These are phyloP conservation scores for Oasisia sp. DNA, from an alignment of 2,888 invertebrate species.

Conservation along the genomic window DNA sequence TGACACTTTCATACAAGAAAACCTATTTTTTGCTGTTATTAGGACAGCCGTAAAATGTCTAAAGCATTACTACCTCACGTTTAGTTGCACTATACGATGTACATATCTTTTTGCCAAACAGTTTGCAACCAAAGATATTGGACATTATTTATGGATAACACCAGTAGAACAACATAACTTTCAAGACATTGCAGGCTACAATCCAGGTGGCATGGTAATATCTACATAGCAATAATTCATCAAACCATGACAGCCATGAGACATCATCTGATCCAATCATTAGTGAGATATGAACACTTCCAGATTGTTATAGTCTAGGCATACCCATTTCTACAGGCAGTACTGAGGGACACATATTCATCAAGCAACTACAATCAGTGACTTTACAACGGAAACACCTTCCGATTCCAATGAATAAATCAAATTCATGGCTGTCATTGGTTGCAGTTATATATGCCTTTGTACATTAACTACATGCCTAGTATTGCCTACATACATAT, in stretches of 20 bases:
- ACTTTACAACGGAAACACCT: background rate
- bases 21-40: background rate
- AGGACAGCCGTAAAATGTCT: background rate
- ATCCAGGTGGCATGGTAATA: background rate
- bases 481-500: background rate
- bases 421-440: background rate
- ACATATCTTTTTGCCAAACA: background rate
- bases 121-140: background rate
- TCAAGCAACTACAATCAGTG: background rate
- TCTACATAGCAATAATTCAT: background rate
- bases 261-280: background rate
- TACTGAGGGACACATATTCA: background rate
- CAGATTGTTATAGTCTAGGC: background rate
- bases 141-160: background rate
- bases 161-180: background rate
- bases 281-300: background rate
- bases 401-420: background rate
- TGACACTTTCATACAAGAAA: slow-evolving; percentile 5
- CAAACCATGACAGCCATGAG: background rate
- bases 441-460: background rate
- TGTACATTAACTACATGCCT: background rate
- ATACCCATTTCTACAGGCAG: background rate
- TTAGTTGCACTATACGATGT: background rate
- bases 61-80: background rate
- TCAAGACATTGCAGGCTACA: background rate